phyloP scores from a whole-genome alignment of 2,113 vertebrate species.

The Mus pahari region DNA sequence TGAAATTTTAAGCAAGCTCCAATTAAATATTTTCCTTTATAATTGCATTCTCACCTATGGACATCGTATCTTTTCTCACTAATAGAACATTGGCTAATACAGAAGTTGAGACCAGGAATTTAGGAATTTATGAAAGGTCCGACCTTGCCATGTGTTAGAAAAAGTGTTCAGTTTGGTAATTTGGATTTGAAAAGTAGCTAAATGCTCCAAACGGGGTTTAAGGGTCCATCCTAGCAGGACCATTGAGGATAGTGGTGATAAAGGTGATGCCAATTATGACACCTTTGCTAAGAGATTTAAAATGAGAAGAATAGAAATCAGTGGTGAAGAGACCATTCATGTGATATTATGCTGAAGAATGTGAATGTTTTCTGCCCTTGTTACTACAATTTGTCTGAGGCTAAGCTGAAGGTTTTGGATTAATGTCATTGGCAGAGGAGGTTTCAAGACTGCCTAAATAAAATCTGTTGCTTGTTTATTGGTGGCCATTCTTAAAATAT shows the following conservation, averaged over 20 bases:
- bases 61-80: neutral
- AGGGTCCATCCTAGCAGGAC: neutral
- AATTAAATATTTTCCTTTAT: neutral
- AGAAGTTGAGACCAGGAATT: neutral
- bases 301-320: neutral
- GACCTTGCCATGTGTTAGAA: neutral
- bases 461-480: neutral
- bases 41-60: neutral
- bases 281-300: neutral
- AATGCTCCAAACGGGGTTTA: neutral
- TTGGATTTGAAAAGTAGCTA: neutral
- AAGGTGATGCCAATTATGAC: neutral
- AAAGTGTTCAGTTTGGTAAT: neutral
- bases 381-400: neutral
- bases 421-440: neutral
- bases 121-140: neutral
- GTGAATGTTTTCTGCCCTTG: neutral
- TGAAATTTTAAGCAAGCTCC: neutral
- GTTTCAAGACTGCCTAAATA: neutral
- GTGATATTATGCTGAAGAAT: neutral
- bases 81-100: neutral
- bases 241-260: neutral
- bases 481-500: neutral
- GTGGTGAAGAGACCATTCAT: neutral
- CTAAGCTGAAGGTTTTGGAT: neutral